These are phyloP conservation scores for Lutraria rhynchaena DNA, from an alignment of 1,140 invertebrate species.

Conservation along the genomic window DNA sequence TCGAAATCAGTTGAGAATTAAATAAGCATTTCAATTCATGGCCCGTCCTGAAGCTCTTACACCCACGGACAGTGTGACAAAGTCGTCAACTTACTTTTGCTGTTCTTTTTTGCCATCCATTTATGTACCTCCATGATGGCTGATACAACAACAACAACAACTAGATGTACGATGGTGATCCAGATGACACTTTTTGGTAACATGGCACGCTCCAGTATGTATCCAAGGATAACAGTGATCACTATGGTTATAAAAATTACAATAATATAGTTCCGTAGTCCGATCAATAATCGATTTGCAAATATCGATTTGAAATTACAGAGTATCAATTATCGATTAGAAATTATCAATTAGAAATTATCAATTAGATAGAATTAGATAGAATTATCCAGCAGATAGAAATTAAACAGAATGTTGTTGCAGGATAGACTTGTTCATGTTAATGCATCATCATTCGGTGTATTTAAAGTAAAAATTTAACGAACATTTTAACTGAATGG, in stretches of 20 bases:
- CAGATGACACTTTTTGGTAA: not conserved
- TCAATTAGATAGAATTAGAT: not conserved
- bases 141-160: constrained; percentile 5
- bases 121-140: constrained; percentile 34
- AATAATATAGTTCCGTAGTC: not conserved
- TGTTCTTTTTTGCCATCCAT: not conserved
- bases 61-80: too few relatives aligned
- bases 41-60: too few relatives aligned
- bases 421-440: too few relatives aligned
- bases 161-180: constrained; percentile 12
- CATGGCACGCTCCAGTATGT: constrained; percentile 18
- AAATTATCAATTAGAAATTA: not conserved
- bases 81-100: too few relatives aligned
- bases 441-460: too few relatives aligned
- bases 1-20: too few relatives aligned
- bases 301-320: not conserved
- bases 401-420: too few relatives aligned
- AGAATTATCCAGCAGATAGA: too few relatives aligned
- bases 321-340: not conserved
- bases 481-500: too few relatives aligned
- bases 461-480: too few relatives aligned
- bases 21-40: too few relatives aligned
- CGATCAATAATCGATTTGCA: too few relatives aligned
- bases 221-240: constrained; percentile 28
- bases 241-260: constrained; percentile 36